phyloP scores from a whole-genome alignment of 2,888 invertebrate species.

The Netelia fuscicornis region DNA sequence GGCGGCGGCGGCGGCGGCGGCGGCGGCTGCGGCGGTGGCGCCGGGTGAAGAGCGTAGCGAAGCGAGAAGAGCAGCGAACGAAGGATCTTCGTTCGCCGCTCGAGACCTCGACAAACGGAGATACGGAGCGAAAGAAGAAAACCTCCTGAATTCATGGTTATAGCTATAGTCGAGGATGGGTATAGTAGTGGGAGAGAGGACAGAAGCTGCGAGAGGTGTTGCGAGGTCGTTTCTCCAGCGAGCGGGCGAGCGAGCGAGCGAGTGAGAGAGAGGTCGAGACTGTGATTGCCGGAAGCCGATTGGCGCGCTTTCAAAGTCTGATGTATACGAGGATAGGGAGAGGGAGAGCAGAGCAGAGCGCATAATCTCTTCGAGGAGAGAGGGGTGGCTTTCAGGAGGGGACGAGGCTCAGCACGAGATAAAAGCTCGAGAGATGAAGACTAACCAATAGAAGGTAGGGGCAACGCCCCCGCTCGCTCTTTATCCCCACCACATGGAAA shows the following conservation, averaged over 20 bases:
- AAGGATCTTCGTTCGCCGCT: neutral
- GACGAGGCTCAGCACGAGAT: slow-evolving; percentile 74
- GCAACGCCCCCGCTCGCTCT: slow-evolving; percentile 72
- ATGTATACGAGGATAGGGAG: slow-evolving; percentile 10
- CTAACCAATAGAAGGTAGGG: slow-evolving; percentile 74
- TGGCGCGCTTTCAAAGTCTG: slow-evolving; percentile 53
- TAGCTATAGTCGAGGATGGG: neutral
- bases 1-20: slow-evolving; percentile 72
- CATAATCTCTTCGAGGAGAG: slow-evolving; percentile 14
- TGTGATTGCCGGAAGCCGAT: slow-evolving; percentile 66
- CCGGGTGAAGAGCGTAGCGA: slow-evolving; percentile 77
- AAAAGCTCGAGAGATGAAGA: slow-evolving; percentile 79
- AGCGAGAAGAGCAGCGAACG: slow-evolving; percentile 71
- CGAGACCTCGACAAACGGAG: slow-evolving; percentile 52
- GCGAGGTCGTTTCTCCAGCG: slow-evolving; percentile 63
- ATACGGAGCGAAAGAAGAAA: slow-evolving; percentile 14
- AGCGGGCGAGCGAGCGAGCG: slow-evolving; percentile 62
- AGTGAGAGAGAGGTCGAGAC: slow-evolving; percentile 55
- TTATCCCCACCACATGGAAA: slow-evolving; percentile 57
- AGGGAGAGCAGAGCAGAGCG: slow-evolving; percentile 25
- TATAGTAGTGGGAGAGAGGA: neutral
- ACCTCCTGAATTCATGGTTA: neutral
- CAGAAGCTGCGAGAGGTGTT: slow-evolving; percentile 63
- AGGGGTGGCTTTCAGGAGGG: slow-evolving; percentile 40
- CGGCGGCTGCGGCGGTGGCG: slow-evolving; percentile 63